phyloP scores from a whole-genome alignment of 1,140 invertebrate genomes.

The Eciton burchellii region DNA sequence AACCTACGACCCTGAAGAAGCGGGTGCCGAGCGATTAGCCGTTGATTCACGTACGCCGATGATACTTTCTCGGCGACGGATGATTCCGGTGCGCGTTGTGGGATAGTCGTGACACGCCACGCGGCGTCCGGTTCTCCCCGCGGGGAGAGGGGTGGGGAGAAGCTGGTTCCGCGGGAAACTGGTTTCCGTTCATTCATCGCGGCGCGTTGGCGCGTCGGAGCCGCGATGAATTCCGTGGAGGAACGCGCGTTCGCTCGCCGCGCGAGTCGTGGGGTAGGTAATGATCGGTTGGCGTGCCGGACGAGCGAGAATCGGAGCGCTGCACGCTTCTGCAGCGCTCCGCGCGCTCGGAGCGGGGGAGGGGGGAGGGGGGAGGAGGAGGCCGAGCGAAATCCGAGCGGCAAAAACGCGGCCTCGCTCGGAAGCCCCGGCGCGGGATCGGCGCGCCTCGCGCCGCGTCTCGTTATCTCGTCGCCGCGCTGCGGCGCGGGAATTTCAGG shows the following conservation, averaged over 20 bases:
- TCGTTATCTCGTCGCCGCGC: no score
- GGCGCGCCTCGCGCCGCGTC: no score
- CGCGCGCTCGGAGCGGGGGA: no score
- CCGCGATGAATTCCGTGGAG: constrained; percentile 38
- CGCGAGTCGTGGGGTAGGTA: constrained; percentile 45
- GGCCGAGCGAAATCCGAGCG: no score
- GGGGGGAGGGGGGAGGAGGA: no score
- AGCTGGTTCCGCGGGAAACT: constrained; percentile 39
- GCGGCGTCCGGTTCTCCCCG: constrained; percentile 38
- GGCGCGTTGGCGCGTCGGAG: constrained; percentile 22
- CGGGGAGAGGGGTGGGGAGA: constrained; percentile 2
- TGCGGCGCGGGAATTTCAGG: no score
- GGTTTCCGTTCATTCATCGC: constrained; percentile 56
- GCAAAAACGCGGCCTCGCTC: background rate
- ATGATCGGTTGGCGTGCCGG: constrained; percentile 49
- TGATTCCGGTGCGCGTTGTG: no score
- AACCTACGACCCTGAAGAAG: no score
- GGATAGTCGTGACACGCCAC: background rate
- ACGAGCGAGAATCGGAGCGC: constrained; percentile 47
- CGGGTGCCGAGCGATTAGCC: constrained; percentile 31
- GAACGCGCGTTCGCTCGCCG: background rate
- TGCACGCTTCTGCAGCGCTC: background rate
- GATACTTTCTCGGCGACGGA: constrained; percentile 40
- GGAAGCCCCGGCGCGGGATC: background rate
- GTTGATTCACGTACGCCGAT: background rate